Percentiles rank a stretch among this genome's conserved stretches.
Conservation (phyloP, 2,888 invertebrate species). For the Pyralis farinalis region DNA sequence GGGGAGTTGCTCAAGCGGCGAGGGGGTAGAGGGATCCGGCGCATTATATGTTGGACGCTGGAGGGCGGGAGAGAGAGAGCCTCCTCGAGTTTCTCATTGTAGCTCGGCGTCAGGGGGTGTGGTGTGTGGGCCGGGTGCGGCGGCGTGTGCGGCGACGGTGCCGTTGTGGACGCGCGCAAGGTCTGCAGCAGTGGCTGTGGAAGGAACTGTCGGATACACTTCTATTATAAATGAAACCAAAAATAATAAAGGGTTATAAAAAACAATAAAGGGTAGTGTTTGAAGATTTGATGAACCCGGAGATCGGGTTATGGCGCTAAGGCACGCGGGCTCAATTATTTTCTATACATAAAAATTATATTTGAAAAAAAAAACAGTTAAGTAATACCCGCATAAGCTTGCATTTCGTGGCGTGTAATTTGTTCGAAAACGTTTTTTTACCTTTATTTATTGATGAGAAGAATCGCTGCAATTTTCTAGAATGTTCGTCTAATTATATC, state of each 20-base stretch:
- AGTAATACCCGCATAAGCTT: no score
- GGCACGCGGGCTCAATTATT: no score
- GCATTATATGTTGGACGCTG: conserved; percentile 84
- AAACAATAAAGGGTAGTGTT: no score
- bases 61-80: conserved; percentile 60
- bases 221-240: neutral
- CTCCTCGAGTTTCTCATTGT: conserved; percentile 68
- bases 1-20: conserved; percentile 83
- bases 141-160: conserved; percentile 81
- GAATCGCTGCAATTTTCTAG: no score
- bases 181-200: conserved; percentile 83
- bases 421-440: no score
- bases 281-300: no score
- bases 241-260: conserved; percentile 5
- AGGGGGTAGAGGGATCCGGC: conserved; percentile 72
- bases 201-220: conserved; percentile 5
- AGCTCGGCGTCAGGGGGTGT: conserved; percentile 63
- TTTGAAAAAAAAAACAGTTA: no score
- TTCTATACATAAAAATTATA: no score
- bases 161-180: conserved; percentile 81
- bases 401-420: no score
- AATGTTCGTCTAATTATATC: no score
- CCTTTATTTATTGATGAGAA: no score
- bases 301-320: no score
- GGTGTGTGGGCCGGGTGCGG: conserved; percentile 60